Evolutionary conservation across 1,140 invertebrate species (phyloP).

Genomic region (Aphelenchoides besseyi): DNA sequence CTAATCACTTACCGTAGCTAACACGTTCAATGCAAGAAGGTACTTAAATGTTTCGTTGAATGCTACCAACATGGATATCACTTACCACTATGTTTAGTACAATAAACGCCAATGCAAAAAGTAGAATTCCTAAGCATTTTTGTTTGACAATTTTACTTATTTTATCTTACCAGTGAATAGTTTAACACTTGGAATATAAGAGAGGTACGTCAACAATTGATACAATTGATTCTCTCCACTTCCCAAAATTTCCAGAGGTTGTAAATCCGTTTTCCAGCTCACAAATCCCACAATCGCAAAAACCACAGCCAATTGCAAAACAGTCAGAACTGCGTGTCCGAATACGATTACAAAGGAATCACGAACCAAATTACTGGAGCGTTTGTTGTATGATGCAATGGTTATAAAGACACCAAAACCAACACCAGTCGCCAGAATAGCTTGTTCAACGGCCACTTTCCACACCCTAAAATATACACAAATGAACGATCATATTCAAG

Average conservation of each 20-base stretch:
- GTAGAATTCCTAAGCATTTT: constrained; percentile 31
- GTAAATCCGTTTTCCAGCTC: constrained; percentile 44
- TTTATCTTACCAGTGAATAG: constrained; percentile 44
- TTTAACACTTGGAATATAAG: constrained; percentile 49
- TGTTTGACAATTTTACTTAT: not conserved
- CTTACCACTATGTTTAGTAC: constrained; percentile 60
- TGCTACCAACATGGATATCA: constrained; percentile 17
- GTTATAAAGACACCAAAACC: constrained; percentile 63
- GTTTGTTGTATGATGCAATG: constrained; percentile 59
- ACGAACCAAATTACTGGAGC: constrained; percentile 59
- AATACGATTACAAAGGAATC: constrained; percentile 57
- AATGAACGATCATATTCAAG: not conserved
- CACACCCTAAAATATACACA: constrained; percentile 38
- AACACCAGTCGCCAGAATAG: constrained; percentile 58
- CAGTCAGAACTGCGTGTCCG: constrained; percentile 45
- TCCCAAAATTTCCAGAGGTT: constrained; percentile 45
- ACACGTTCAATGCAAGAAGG: constrained; percentile 47
- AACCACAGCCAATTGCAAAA: constrained; percentile 50
- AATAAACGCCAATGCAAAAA: constrained; percentile 45
- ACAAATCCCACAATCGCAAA: constrained; percentile 53
- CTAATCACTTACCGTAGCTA: constrained; percentile 41
- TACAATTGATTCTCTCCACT: constrained; percentile 54
- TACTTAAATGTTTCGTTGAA: constrained; percentile 45
- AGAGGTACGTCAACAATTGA: constrained; percentile 56
- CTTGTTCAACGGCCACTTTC: constrained; percentile 60